These are phyloP conservation scores for Heliconius hermathena DNA, from an alignment of 1,140 invertebrate genomes.

Conservation along the genomic window DNA sequence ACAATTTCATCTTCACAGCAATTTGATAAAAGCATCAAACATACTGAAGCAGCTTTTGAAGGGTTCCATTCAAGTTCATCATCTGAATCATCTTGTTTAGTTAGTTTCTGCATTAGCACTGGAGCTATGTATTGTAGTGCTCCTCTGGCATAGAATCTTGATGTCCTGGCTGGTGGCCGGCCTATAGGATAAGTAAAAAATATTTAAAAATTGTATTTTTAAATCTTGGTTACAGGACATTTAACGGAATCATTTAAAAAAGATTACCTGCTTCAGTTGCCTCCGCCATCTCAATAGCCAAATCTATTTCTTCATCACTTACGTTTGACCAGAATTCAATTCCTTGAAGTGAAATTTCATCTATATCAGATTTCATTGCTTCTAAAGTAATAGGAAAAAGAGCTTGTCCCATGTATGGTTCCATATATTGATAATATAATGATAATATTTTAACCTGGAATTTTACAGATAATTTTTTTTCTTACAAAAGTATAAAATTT, in stretches of 20 bases:
- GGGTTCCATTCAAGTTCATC: conserved; percentile 99
- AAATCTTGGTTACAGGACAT: background rate
- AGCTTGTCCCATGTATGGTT: conserved; percentile 98
- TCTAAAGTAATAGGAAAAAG: conserved; percentile 99
- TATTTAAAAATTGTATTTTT: conserved; percentile 18
- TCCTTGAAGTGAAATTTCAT: conserved; percentile 98
- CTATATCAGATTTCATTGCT: conserved; percentile 98
- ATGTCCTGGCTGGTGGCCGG: conserved; percentile 93
- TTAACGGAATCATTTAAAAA: conserved; percentile 14
- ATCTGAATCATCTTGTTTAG: conserved; percentile 96
- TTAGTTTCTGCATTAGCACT: conserved; percentile 95
- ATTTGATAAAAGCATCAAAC: conserved; percentile 97
- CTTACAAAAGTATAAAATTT: no score
- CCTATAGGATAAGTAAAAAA: conserved; percentile 76
- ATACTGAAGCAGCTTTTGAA: conserved; percentile 99
- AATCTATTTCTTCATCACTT: conserved; percentile 99
- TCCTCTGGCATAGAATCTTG: conserved; percentile 96
- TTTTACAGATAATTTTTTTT: no score
- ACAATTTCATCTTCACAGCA: conserved; percentile 99
- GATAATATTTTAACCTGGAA: conserved; percentile 95
- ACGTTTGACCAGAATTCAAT: conserved; percentile 99
- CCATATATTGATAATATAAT: conserved; percentile 99
- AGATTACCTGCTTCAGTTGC: conserved; percentile 88
- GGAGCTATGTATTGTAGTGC: conserved; percentile 97
- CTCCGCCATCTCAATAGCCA: conserved; percentile 97